These are phyloP conservation scores for Pachyramphus minor DNA, from an alignment of 2,113 vertebrate genomes.

Conservation along the genomic window DNA sequence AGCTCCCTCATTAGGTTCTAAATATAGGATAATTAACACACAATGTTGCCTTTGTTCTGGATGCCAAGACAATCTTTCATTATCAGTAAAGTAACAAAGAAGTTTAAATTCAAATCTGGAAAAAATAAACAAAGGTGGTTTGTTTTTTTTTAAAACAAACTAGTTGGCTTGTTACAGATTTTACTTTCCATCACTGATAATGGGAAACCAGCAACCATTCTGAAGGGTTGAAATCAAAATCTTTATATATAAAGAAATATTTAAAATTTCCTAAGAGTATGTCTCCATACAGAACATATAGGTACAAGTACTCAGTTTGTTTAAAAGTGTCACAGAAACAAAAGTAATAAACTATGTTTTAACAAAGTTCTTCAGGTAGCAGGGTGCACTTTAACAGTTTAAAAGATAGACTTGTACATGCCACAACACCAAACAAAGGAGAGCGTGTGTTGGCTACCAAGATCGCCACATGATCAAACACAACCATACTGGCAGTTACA, in stretches of 20 bases:
- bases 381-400: background rate
- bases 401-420: background rate
- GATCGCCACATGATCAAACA: background rate
- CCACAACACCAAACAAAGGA: background rate
- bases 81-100: background rate
- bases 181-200: background rate
- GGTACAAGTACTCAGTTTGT: background rate
- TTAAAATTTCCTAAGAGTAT: background rate
- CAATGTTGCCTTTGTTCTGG: background rate
- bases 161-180: background rate
- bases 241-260: background rate
- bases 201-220: background rate
- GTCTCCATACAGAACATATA: background rate
- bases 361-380: background rate
- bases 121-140: background rate
- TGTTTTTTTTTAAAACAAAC: background rate
- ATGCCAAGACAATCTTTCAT: background rate
- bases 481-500: rapidly evolving
- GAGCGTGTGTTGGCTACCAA: background rate
- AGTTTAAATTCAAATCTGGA: background rate
- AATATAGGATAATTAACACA: constrained; percentile 22
- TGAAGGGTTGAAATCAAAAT: background rate
- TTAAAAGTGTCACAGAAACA: background rate
- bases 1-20: background rate
- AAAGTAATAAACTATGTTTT: background rate